phyloP scores from a whole-genome alignment of 2,888 invertebrate species.

The Drosophila planitibia region DNA sequence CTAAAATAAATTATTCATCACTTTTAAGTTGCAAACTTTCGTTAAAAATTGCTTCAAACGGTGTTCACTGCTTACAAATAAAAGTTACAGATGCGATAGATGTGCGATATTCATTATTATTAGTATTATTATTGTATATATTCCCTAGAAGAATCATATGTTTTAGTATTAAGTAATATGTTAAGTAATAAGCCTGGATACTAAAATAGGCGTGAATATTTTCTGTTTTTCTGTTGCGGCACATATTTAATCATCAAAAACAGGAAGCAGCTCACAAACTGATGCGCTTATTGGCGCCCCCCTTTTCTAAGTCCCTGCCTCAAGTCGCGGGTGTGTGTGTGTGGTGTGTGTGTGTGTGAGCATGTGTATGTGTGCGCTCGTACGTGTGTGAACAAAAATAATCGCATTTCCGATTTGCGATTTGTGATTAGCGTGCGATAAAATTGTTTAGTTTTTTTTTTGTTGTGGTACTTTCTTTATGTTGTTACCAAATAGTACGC shows the following conservation, averaged over 20 bases:
- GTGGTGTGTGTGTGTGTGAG: constrained; percentile 4
- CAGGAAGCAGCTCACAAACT: neutral
- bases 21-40: neutral
- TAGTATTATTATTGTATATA: neutral
- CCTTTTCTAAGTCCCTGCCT: constrained; percentile 29
- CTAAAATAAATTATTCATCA: neutral
- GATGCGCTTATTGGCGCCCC: neutral
- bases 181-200: neutral
- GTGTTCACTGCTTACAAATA: too few relatives aligned
- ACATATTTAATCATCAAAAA: neutral
- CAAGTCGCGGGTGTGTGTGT: constrained; percentile 2
- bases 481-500: constrained; percentile 9
- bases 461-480: constrained; percentile 15
- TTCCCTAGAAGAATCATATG: neutral
- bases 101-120: neutral
- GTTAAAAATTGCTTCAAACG: too few relatives aligned
- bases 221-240: neutral
- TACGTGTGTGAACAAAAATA: constrained; percentile 66
- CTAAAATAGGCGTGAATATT: too few relatives aligned
- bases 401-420: constrained; percentile 81
- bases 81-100: too few relatives aligned
- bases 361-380: constrained; percentile 34
- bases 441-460: constrained; percentile 47
- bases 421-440: constrained; percentile 78
- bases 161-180: neutral